phyloP scores from a whole-genome alignment of 2,113 vertebrate species.

The Phoxinus phoxinus region DNA sequence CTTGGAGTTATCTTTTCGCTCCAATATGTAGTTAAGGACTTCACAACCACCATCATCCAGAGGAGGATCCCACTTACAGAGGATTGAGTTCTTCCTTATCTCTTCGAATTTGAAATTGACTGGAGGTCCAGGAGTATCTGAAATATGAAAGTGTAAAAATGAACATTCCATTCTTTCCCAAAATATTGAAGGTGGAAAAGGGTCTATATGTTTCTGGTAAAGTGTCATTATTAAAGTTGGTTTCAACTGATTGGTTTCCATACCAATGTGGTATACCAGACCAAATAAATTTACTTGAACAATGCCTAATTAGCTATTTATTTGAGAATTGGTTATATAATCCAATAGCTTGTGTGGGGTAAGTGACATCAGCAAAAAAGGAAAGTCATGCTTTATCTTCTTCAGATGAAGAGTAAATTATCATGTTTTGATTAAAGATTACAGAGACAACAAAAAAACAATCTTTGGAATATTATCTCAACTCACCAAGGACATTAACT shows the following conservation, averaged over 20 bases:
- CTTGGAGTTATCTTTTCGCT: slow-evolving; percentile 97
- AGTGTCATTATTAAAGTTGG: neutral
- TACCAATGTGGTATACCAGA: too few species aligned
- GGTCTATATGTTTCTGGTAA: neutral
- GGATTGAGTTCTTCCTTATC: slow-evolving; percentile 88
- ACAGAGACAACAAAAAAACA: slow-evolving; percentile 20
- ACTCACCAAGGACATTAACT: slow-evolving; percentile 90
- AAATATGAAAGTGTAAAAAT: slow-evolving; percentile 40
- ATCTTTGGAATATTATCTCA: too few species aligned
- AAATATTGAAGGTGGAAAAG: neutral
- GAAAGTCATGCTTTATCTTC: too few species aligned
- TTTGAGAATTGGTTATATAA: too few species aligned
- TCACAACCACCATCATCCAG: slow-evolving; percentile 97
- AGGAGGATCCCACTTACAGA: slow-evolving; percentile 95
- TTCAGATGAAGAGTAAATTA: neutral
- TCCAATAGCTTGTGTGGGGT: too few species aligned
- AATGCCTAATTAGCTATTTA: too few species aligned
- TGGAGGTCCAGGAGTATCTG: slow-evolving; percentile 91
- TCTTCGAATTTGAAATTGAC: slow-evolving; percentile 93
- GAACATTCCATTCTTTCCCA: neutral
- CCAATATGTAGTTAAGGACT: slow-evolving; percentile 93
- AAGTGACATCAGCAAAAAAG: too few species aligned
- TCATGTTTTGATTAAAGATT: neutral
- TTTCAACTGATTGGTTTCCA: too few species aligned
- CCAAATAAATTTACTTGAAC: too few species aligned